phyloP scores from a whole-genome alignment of 2,797 vertebrate genomes.

The Sebastes goodei region DNA sequence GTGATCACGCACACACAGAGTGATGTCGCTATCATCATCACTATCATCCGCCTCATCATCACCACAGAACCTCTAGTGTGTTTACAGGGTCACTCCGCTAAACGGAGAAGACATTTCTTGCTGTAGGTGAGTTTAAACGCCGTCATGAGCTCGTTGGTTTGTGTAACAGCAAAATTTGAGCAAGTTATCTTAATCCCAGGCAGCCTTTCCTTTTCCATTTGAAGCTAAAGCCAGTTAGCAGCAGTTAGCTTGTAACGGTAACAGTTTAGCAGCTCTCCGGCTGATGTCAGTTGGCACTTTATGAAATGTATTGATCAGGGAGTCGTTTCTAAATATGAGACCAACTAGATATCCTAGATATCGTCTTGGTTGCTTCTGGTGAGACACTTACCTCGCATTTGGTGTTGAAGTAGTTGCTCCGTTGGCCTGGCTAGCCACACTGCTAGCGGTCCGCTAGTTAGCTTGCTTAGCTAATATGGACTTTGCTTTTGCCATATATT shows the following conservation, averaged over 20 bases:
- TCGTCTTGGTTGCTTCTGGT: fast-evolving
- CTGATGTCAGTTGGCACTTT: background rate
- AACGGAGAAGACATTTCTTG: conserved; percentile 13
- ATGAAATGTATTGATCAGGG: fast-evolving
- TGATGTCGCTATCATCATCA: conserved; percentile 6
- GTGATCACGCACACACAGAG: background rate
- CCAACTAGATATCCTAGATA: fast-evolving
- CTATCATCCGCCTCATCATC: background rate
- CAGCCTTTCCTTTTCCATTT: too few relatives aligned
- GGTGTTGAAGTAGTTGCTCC: background rate
- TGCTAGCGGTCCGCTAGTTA: background rate
- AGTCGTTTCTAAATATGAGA: background rate
- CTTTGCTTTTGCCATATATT: too few relatives aligned
- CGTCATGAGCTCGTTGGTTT: too few relatives aligned
- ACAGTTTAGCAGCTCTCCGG: background rate
- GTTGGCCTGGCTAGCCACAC: background rate
- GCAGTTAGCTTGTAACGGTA: background rate
- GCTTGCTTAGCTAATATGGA: background rate
- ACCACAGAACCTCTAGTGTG: background rate
- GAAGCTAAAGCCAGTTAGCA: conserved; percentile 23
- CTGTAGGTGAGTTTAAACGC: conserved; percentile 48
- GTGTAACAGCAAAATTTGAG: too few relatives aligned
- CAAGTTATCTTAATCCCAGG: fast-evolving
- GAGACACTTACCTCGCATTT: background rate
- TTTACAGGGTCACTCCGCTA: conserved; percentile 14